Evolutionary conservation across 2,797 vertebrate species (phyloP).

Genomic region (Darevskia nairensis): DNA sequence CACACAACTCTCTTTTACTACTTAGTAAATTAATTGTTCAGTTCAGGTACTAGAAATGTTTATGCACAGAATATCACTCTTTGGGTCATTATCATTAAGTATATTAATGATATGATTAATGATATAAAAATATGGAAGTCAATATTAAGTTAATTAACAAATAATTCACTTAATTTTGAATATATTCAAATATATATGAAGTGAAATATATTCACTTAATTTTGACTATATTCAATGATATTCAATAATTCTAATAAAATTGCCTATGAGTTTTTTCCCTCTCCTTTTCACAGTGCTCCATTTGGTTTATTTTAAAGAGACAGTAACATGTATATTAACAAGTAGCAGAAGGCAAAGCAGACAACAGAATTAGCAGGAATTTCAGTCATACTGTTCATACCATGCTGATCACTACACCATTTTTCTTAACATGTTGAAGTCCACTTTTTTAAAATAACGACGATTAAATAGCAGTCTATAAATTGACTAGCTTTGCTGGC

Average conservation of each 20-base stretch:
- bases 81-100: too few species aligned
- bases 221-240: too few species aligned
- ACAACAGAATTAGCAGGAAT: background rate
- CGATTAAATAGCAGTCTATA: background rate
- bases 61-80: background rate
- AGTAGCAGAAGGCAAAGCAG: slow-evolving; percentile 6
- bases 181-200: too few species aligned
- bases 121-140: too few species aligned
- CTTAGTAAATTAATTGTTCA: background rate
- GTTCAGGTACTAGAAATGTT: background rate
- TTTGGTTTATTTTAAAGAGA: background rate
- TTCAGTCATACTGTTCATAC: background rate
- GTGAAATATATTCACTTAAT: too few species aligned
- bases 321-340: background rate
- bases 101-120: too few species aligned
- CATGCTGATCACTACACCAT: too few species aligned
- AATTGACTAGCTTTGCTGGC: background rate
- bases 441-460: too few species aligned
- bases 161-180: too few species aligned
- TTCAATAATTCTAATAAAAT: background rate
- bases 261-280: background rate
- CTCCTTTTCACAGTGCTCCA: background rate
- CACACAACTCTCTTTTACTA: background rate
- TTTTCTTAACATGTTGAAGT: too few species aligned
- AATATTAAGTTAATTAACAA: too few species aligned